phyloP scores from a whole-genome alignment of 2,888 invertebrate genomes.

The Tryphoninae sp. region DNA sequence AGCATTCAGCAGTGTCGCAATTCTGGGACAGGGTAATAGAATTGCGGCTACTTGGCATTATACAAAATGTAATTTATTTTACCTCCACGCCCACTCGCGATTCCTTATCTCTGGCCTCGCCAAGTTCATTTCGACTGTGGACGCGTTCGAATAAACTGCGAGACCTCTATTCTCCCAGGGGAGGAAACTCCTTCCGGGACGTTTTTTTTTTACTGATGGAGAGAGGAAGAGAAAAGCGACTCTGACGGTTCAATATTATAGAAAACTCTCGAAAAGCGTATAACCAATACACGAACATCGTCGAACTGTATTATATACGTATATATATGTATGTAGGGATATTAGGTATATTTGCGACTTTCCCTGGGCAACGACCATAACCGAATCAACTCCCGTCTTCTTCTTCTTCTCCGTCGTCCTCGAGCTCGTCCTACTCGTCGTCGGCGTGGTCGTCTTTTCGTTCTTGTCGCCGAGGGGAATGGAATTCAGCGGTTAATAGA shows the following conservation, averaged over 20 bases:
- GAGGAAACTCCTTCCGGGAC: background rate
- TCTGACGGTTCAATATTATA: constrained; percentile 14
- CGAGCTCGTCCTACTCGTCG: constrained; percentile 30
- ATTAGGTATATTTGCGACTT: constrained; percentile 7
- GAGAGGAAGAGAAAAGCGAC: background rate
- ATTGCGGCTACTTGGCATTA: constrained; percentile 68
- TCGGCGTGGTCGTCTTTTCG: constrained; percentile 4
- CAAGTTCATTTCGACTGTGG: constrained; percentile 69
- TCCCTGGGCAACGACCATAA: constrained; percentile 39
- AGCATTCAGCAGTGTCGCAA: constrained; percentile 49
- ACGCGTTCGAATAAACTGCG: constrained; percentile 61
- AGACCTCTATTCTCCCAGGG: constrained; percentile 4
- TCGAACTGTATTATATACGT: background rate
- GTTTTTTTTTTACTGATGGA: constrained; percentile 9
- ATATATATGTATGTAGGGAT: constrained; percentile 7
- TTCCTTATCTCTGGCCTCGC: constrained; percentile 66
- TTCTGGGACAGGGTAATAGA: constrained; percentile 62
- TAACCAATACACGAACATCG: background rate
- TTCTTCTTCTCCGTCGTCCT: constrained; percentile 33
- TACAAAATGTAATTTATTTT: constrained; percentile 73
- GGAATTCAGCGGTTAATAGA: constrained; percentile 66
- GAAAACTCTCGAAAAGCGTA: constrained; percentile 12
- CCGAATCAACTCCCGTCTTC: constrained; percentile 34
- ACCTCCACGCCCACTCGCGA: constrained; percentile 67
- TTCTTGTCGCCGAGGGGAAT: constrained; percentile 48